Base-by-base conservation (phyloP, 1,140 invertebrate species). In the Tetranychus urticae region DNA sequence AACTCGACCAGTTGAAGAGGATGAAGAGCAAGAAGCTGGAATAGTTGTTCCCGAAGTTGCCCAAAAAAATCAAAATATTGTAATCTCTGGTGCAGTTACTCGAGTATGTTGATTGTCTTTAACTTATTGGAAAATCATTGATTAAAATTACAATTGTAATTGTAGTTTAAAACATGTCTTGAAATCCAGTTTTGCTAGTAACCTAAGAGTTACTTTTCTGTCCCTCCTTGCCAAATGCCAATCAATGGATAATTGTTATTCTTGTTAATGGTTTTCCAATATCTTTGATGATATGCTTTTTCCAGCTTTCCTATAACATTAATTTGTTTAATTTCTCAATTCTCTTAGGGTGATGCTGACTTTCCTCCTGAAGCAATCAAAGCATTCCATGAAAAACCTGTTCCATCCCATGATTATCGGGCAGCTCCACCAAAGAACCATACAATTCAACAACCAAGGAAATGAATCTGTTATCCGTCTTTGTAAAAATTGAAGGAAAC, bases 281-380 rank as follows among this genome's bases (percentile, higher is more conserved):
- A 23, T 23, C 23, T 23, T 23, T 23, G 23, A 0, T 23, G 23
- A 0, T 23, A 23, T 23, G 23, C 23, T 23, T 23, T 23, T 23
- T 23, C 23, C 23, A 23, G 23, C 23, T 23, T 23, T 23, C 23
- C 23, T 23, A 23, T 23, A 23, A 23, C 0, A 23, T 23, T 23
- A 23, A 23, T 23, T 23, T 23, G 23, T 23, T 23, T 23, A 23
- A 23, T 23, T 23, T 23, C 23, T 23, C 23, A 23, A 23, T 23
- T 12, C 23, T 55, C 33, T 12, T 80, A 82, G 73, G 86, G 85
- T 45, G 83, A 88, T 70, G 81, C 82, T 14, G 87, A 90, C 70
- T 90, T 86, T 71, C 84, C 86, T n/a, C 79, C 82, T 1, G 83
- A 86, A 69, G 86, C 86, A 3, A 83, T 88, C 5, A 85, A 89